Base-by-base conservation (phyloP, 2,113 vertebrate species). In the Scopus umbretta region DNA sequence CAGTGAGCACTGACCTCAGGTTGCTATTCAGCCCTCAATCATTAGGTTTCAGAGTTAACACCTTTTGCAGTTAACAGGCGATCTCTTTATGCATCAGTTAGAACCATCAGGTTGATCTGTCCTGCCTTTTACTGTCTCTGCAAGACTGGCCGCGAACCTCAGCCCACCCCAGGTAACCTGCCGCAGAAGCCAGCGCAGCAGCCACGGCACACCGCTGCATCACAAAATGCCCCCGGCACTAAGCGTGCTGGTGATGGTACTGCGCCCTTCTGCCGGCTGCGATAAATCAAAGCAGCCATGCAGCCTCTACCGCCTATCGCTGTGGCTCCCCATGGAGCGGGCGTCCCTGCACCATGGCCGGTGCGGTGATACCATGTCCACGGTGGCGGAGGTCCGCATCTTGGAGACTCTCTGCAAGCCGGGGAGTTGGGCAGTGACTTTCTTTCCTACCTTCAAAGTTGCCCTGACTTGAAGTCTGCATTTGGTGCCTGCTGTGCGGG, bases 241-340 rank as follows among this genome's bases (percentile, higher is more conserved):
- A 6, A 75, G 13, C 45, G 3, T 1, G 2, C 42, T 10, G 29
- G 18, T 18, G 56, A 13, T 25, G 25, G 36, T 40, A 16, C 49
- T 0, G 2, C 2, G 3, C 20, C 85, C 71, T 78, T 65, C 66
- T 65, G 30, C 27, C 5, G 5, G 38, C 75, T 43, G n/a, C 65
- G 18, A 9, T 32, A 26, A 47, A 36, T 12, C 75, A 58, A 50
- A 65, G 50, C 68, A 67, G 52, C 36, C 1, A 3, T 1, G 13
- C 15, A 53, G 59, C 25, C 55, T 70, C n/a, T 16, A 1, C n/a
- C 1, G 4, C 20, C 62, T 76, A 4, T 23, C 12, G 2, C 62
- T 0, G 0, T 9, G 75, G n/a, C 21, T 88, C n/a, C 43, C 0
- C 1, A 21, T 10, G 29, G 13, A 7, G 14, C 1, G 8, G 21